These are phyloP conservation scores for Vesta saturnalis DNA, from an alignment of 2,888 invertebrate species.

Conservation along the genomic window DNA sequence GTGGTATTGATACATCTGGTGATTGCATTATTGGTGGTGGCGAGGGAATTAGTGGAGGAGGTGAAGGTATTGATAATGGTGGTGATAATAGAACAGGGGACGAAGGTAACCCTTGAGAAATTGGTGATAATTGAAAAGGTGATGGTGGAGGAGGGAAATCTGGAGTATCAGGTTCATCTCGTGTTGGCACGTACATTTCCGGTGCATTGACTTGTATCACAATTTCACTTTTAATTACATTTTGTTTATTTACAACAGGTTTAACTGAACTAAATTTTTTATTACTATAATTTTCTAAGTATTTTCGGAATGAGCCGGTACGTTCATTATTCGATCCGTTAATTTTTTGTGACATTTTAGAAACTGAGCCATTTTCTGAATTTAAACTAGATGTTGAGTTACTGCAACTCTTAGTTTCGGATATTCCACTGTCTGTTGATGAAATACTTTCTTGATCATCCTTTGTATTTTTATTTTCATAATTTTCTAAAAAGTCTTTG, in stretches of 20 bases:
- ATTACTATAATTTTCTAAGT: constrained; percentile 46
- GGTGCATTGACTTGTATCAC: constrained; percentile 50
- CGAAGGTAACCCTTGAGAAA: constrained; percentile 30
- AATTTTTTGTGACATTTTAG: constrained; percentile 33
- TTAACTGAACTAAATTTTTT: constrained; percentile 50
- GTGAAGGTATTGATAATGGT: constrained; percentile 32
- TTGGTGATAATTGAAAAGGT: not conserved
- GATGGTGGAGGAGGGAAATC: constrained; percentile 18
- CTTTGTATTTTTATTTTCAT: constrained; percentile 47
- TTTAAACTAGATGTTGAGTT: constrained; percentile 45
- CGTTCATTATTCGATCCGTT: constrained; percentile 20
- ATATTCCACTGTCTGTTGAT: constrained; percentile 47
- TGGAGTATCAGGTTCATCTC: not conserved
- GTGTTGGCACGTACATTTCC: not conserved
- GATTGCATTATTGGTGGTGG: constrained; percentile 17
- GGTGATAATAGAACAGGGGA: constrained; percentile 33
- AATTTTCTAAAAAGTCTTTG: constrained; percentile 54
- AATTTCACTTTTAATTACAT: constrained; percentile 52
- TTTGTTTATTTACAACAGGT: constrained; percentile 38
- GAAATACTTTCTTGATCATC: constrained; percentile 46
- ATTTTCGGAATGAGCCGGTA: constrained; percentile 45
- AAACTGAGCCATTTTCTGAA: constrained; percentile 41
- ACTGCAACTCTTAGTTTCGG: constrained; percentile 43
- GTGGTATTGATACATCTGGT: constrained; percentile 26
- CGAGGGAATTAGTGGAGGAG: constrained; percentile 30